These are phyloP conservation scores for Matsumurasca onukii DNA, from an alignment of 1,140 invertebrate species.

Conservation along the genomic window DNA sequence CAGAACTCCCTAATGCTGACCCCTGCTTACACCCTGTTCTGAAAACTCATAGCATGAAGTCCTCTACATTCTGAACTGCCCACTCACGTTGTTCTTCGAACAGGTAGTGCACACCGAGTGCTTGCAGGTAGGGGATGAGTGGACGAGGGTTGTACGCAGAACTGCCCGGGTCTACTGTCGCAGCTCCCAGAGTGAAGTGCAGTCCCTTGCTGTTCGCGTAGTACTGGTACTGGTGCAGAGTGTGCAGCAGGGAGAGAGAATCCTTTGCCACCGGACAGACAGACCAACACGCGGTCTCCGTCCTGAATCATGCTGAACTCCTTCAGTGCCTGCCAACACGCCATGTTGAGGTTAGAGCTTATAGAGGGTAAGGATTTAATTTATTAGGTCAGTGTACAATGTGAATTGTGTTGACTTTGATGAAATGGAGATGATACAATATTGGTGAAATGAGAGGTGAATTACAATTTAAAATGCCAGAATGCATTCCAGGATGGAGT, in stretches of 20 bases:
- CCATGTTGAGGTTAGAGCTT: no score
- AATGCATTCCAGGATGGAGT: no score
- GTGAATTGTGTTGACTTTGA: no score
- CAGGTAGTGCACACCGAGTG: constrained; percentile 67
- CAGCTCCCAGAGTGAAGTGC: constrained; percentile 72
- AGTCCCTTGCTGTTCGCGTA: constrained; percentile 72
- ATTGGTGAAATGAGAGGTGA: no score
- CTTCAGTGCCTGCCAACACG: constrained; percentile 66
- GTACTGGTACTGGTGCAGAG: constrained; percentile 80
- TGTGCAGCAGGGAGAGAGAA: constrained; percentile 79
- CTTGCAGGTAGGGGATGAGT: constrained; percentile 65
- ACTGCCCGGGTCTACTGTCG: constrained; percentile 68
- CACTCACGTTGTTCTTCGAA: constrained; percentile 62
- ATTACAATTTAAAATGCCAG: no score
- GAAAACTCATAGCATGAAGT: no score
- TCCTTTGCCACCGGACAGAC: constrained; percentile 81
- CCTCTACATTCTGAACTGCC: no score
- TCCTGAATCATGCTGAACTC: constrained; percentile 84
- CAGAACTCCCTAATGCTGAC: no score
- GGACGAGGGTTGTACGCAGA: constrained; percentile 64
- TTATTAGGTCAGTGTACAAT: no score
- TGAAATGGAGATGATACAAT: no score
- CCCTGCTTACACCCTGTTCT: no score
- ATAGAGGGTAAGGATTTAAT: no score
- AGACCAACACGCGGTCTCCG: constrained; percentile 80